Evolutionary conservation across 2,113 vertebrate genomes (phyloP).

Genomic region (Seriola rivoliana): DNA sequence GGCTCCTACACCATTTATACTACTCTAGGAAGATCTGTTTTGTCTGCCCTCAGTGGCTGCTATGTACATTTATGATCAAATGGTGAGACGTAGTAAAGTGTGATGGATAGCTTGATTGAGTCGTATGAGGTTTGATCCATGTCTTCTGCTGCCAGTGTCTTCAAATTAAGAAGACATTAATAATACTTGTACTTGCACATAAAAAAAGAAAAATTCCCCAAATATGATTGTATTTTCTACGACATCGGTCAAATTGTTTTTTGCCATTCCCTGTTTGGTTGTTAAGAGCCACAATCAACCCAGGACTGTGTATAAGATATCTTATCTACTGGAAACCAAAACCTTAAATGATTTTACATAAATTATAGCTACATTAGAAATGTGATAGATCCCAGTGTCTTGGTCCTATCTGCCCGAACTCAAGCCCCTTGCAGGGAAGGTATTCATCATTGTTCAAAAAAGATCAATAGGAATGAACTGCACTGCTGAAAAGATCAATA

Average conservation of each 20-base stretch:
- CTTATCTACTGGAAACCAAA: conserved; percentile 16
- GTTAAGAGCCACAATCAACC: conserved; percentile 1
- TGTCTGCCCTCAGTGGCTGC: conserved; percentile 51
- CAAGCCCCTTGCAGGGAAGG: conserved; percentile 50
- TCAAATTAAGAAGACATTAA: not conserved
- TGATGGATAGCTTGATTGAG: conserved; percentile 63
- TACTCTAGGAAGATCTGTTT: conserved; percentile 48
- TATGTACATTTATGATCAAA: conserved; percentile 72
- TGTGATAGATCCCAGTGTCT: conserved; percentile 46
- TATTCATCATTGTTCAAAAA: conserved; percentile 77
- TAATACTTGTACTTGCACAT: not conserved
- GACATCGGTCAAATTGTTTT: conserved; percentile 4
- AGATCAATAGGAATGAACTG: conserved; percentile 80
- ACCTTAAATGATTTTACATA: conserved; percentile 21
- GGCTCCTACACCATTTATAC: conserved; percentile 45
- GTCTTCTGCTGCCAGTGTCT: conserved; percentile 24
- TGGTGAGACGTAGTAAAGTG: conserved; percentile 59
- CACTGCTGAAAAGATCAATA: conserved; percentile 78
- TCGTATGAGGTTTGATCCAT: conserved; percentile 38
- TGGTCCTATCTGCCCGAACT: conserved; percentile 45
- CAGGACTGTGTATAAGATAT: not conserved
- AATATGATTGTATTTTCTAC: not conserved
- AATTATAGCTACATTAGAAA: conserved; percentile 25
- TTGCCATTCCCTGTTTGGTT: conserved; percentile 4
- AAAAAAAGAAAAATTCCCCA: conserved; percentile 11